Evolutionary conservation across 2,888 invertebrate species (phyloP).

Genomic region (Temnothorax rugatulus): DNA sequence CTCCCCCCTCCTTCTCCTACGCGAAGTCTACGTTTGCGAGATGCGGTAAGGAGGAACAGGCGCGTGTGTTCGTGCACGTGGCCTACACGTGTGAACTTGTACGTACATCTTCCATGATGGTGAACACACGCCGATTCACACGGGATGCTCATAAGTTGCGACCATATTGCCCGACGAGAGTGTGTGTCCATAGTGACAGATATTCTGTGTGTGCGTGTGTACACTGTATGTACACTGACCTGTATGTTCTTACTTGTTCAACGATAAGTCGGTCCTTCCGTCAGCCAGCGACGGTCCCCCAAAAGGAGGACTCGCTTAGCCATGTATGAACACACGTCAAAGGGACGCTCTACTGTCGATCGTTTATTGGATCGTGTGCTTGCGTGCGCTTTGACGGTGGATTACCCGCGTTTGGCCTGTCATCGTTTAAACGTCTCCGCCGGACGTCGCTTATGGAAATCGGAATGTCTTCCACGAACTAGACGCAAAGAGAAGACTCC

Average conservation of each 20-base stretch:
- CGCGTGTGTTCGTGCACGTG: slow-evolving; percentile 46
- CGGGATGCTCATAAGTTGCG: slow-evolving; percentile 76
- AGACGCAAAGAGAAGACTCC: slow-evolving; percentile 9
- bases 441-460: slow-evolving; percentile 56
- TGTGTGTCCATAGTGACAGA: slow-evolving; percentile 25
- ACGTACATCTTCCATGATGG: background rate
- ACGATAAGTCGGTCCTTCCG: slow-evolving; percentile 60
- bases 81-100: slow-evolving; percentile 20
- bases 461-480: slow-evolving; percentile 46
- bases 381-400: slow-evolving; percentile 61
- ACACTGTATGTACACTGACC: slow-evolving; percentile 16
- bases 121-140: slow-evolving; percentile 44
- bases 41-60: slow-evolving; percentile 61
- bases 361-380: slow-evolving; percentile 77
- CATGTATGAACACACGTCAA: slow-evolving; percentile 71
- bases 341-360: slow-evolving; percentile 75
- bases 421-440: slow-evolving; percentile 49
- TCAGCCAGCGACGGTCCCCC: slow-evolving; percentile 59
- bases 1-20: slow-evolving; percentile 37
- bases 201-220: slow-evolving; percentile 26
- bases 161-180: slow-evolving; percentile 57
- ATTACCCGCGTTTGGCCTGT: slow-evolving; percentile 58
- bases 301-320: slow-evolving; percentile 63
- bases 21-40: slow-evolving; percentile 57
- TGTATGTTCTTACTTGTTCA: slow-evolving; percentile 60